phyloP scores from a whole-genome alignment of 1,140 invertebrate species.

The Euglossa dilemma region DNA sequence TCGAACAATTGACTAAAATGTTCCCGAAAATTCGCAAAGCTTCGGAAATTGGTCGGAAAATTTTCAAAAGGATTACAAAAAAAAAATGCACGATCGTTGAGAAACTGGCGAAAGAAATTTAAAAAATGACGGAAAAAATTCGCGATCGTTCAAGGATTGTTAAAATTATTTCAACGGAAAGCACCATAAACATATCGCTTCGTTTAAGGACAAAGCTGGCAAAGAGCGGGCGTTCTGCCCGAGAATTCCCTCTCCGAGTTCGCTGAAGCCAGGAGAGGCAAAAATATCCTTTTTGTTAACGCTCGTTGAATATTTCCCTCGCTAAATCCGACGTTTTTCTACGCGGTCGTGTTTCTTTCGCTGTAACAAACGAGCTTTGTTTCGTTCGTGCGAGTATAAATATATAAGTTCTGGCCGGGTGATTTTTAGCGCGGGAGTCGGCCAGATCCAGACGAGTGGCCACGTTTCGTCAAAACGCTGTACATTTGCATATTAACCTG shows the following conservation, averaged over 20 bases:
- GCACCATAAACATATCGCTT: not conserved
- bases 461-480: not conserved
- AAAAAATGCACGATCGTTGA: too few species aligned
- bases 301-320: not conserved
- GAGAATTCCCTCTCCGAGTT: not conserved
- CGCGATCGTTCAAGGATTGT: too few species aligned
- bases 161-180: too few species aligned
- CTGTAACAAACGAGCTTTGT: constrained; percentile 7
- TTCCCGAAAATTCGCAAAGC: too few species aligned
- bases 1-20: too few species aligned
- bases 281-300: not conserved
- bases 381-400: constrained; percentile 1
- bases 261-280: not conserved
- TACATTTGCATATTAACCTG: constrained; percentile 13
- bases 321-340: not conserved
- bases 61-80: too few species aligned
- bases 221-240: not conserved
- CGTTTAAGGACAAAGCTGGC: not conserved
- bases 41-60: too few species aligned
- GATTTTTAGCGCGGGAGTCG: not conserved
- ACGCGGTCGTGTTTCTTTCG: not conserved
- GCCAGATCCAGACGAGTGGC: not conserved
- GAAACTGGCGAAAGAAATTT: too few species aligned
- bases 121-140: too few species aligned
- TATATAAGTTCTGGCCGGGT: not conserved